Conservation (phyloP, 2,113 vertebrate genomes). For the Cryptoleucopteryx plumbea region DNA sequence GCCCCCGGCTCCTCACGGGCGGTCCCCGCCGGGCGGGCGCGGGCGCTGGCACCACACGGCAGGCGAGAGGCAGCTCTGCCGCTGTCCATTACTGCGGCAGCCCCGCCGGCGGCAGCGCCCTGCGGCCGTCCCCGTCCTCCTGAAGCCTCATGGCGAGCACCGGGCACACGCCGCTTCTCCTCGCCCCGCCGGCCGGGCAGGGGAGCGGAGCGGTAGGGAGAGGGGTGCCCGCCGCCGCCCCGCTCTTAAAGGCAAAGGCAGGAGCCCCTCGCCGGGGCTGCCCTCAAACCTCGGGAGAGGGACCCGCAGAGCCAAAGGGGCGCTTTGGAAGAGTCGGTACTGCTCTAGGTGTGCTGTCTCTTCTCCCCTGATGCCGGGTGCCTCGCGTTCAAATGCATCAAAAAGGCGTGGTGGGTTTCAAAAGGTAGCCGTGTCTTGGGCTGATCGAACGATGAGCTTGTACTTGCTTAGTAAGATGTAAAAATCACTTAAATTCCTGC, state of each 20-base stretch:
- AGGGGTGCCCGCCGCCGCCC: not conserved
- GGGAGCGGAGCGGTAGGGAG: not conserved
- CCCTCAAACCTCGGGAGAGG: not conserved
- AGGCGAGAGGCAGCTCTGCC: no score
- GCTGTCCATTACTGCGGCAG: no score
- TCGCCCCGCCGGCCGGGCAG: no score
- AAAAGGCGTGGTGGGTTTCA: not conserved
- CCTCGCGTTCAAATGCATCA: not conserved
- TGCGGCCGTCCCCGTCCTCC: no score
- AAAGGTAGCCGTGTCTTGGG: not conserved
- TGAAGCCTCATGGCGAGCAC: no score
- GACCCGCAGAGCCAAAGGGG: not conserved
- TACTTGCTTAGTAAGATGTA: not conserved
- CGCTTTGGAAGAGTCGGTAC: not conserved
- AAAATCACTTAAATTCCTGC: not conserved
- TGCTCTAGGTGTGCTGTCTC: not conserved
- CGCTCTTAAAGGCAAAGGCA: not conserved
- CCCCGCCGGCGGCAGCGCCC: no score
- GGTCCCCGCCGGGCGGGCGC: no score
- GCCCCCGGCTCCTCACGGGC: no score
- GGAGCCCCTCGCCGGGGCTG: not conserved
- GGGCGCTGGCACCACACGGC: no score
- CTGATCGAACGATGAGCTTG: not conserved
- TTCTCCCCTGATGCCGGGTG: rapidly evolving
- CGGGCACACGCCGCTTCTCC: no score